Conservation (phyloP, 1,140 invertebrate species). For the Adoxophyes honmai region DNA sequence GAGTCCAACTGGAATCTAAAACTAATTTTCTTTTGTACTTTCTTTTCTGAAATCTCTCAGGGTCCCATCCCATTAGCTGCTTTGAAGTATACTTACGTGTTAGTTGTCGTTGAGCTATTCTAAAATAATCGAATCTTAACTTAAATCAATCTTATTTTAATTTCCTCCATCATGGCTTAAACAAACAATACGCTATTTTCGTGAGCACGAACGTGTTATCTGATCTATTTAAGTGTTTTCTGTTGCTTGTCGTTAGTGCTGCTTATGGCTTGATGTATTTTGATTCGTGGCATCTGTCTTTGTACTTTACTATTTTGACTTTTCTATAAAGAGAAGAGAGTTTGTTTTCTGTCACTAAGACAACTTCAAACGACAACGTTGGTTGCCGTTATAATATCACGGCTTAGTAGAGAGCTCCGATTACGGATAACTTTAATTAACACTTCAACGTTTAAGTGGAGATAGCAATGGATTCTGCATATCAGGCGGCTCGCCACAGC, state of each 20-base stretch:
- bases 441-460: slow-evolving; percentile 37
- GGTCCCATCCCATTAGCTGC: too few species aligned
- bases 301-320: neutral
- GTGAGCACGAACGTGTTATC: slow-evolving; percentile 4
- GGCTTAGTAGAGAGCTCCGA: slow-evolving; percentile 29
- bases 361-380: slow-evolving; percentile 53
- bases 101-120: too few species aligned
- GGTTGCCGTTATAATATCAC: slow-evolving; percentile 39
- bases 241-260: neutral
- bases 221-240: slow-evolving; percentile 8
- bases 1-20: too few species aligned
- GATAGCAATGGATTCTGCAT: slow-evolving; percentile 12
- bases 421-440: slow-evolving; percentile 53
- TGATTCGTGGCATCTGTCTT: neutral
- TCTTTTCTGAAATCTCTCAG: too few species aligned
- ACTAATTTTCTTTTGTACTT: too few species aligned
- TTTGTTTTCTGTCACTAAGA: slow-evolving; percentile 64
- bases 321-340: slow-evolving; percentile 21
- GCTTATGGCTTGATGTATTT: neutral
- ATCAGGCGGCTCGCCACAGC: slow-evolving; percentile 19
- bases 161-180: too few species aligned
- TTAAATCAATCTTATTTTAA: too few species aligned
- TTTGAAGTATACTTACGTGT: too few species aligned
- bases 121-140: too few species aligned
- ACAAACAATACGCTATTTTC: neutral